A percentile compares a stretch with the other conserved stretches of the same genome.
Evolutionary conservation across 2,888 invertebrate species (phyloP).

Genomic region (Sphecodes monilicornis): DNA sequence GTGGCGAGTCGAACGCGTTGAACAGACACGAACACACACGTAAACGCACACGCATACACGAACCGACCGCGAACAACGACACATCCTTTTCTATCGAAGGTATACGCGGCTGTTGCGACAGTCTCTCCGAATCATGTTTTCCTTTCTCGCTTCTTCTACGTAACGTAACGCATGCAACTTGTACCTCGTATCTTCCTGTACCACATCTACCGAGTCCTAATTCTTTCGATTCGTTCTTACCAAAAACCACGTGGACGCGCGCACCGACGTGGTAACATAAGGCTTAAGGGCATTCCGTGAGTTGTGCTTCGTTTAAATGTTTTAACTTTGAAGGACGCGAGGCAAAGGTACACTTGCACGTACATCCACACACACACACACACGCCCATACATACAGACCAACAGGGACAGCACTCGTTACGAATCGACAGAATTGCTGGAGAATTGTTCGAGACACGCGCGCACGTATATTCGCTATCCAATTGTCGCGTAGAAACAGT

Average conservation of each 20-base stretch:
- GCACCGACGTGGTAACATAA: neutral
- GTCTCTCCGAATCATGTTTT: conserved; percentile 26
- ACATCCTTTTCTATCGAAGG: conserved; percentile 1
- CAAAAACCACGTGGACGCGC: neutral
- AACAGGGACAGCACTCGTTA: neutral
- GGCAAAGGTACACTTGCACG: conserved; percentile 4
- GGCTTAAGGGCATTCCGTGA: neutral
- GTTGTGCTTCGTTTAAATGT: neutral
- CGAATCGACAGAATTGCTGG: neutral
- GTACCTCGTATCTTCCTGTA: conserved; percentile 32
- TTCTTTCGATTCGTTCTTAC: conserved; percentile 12
- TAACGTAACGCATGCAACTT: neutral
- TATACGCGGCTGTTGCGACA: neutral
- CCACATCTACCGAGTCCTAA: conserved; percentile 19
- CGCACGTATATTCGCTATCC: neutral
- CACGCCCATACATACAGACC: no score
- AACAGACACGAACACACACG: neutral
- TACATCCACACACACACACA: no score
- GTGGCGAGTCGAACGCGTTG: conserved; percentile 1
- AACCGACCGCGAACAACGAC: neutral
- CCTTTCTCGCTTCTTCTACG: conserved; percentile 23
- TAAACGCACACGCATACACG: neutral
- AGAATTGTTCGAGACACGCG: conserved; percentile 34
- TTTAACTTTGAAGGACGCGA: neutral
- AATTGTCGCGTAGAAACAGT: neutral